Evolutionary conservation across 1,140 invertebrate genomes (phyloP).

Genomic region (Drosophila oshimai): DNA sequence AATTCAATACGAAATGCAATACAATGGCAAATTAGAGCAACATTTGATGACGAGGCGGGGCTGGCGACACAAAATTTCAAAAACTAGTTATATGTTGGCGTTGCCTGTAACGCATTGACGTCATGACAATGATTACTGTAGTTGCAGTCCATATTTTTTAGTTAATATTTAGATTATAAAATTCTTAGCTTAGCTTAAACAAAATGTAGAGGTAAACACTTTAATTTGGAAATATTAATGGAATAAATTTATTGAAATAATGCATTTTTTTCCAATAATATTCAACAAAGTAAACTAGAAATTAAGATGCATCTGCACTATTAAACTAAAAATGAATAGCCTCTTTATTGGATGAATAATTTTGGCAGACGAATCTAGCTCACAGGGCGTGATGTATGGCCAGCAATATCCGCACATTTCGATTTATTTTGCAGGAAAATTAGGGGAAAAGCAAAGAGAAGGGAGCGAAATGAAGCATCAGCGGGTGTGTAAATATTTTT

Average conservation of each 20-base stretch:
- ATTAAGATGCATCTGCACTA: neutral
- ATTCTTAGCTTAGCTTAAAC: no score
- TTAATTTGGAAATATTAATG: no score
- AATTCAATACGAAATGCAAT: conserved; percentile 47
- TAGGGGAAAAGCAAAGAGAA: conserved; percentile 10
- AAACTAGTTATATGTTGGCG: conserved; percentile 29
- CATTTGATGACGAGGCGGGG: conserved; percentile 41
- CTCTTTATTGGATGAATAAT: neutral
- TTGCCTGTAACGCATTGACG: conserved; percentile 16
- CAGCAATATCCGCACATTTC: conserved; percentile 13
- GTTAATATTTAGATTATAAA: no score
- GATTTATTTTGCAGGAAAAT: neutral
- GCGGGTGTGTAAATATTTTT: conserved; percentile 53
- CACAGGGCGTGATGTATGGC: conserved; percentile 26
- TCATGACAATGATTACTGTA: conserved; percentile 14
- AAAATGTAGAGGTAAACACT: no score
- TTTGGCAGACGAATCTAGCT: neutral
- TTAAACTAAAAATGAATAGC: no score
- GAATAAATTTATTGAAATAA: neutral
- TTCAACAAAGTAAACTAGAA: no score
- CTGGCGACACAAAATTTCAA: conserved; percentile 6
- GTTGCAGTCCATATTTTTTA: neutral
- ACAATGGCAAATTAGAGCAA: conserved; percentile 67
- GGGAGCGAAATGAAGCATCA: neutral
- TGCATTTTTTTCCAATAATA: no score